Conservation (phyloP, 2,888 invertebrate genomes). For the Mycogona germanica region DNA sequence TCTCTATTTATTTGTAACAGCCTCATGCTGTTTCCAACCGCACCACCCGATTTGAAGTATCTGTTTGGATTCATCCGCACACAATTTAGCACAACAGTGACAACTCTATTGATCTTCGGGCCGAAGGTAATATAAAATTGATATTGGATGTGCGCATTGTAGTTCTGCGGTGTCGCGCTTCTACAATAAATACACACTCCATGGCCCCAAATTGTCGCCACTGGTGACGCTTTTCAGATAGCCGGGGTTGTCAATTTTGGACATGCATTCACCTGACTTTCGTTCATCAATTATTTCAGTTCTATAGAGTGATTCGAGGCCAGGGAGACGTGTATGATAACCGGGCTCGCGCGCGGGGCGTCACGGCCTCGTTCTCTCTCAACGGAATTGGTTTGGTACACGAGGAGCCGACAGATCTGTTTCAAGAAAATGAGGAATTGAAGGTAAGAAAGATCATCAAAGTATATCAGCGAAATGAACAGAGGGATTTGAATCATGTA, state of each 20-base stretch:
- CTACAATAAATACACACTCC: not conserved
- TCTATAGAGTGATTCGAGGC: conserved; percentile 64
- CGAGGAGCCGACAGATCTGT: conserved; percentile 72
- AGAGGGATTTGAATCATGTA: no score
- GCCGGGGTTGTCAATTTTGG: no score
- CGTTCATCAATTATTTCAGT: conserved; percentile 38
- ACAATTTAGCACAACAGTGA: conserved; percentile 81
- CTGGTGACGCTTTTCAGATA: no score
- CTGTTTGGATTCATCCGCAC: conserved; percentile 82
- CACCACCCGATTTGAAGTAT: conserved; percentile 86
- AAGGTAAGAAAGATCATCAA: conserved; percentile 51
- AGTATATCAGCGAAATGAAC: no score
- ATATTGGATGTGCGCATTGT: conserved; percentile 16
- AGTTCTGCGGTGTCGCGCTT: not conserved
- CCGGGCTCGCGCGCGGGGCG: conserved; percentile 64
- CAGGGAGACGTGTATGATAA: conserved; percentile 87
- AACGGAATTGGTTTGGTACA: conserved; percentile 75
- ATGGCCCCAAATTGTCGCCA: no score
- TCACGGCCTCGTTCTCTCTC: conserved; percentile 71
- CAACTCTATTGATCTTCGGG: conserved; percentile 67
- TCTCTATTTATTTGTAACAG: conserved; percentile 37
- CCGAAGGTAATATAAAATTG: conserved; percentile 51
- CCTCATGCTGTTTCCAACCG: conserved; percentile 68
- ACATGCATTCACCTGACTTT: not conserved
- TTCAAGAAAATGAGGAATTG: conserved; percentile 80